Base-by-base conservation (phyloP, 2,888 invertebrate genomes). In the Galerucella pusilla region DNA sequence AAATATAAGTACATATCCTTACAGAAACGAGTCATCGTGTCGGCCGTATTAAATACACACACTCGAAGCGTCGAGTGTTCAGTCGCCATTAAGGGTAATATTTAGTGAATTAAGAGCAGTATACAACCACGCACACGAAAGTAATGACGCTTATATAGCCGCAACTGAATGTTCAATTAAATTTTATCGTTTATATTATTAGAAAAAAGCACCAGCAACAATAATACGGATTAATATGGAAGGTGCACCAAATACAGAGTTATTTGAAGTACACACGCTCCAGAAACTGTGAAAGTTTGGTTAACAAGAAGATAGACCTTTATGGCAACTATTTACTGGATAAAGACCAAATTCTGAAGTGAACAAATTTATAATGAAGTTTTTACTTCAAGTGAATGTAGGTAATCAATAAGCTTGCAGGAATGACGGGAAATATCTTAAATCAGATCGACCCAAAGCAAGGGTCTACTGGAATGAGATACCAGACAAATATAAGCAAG, bases 41-140 rank as follows among this genome's bases (percentile, higher is more conserved):
- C 57, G 20, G 45, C 72, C 57, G 16, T 52, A 20, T 78, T 74
- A 73, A 73, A 75, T 73, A 79, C 77, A 73, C 76, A 76, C 73
- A 79, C 77, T 75, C 73, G 68, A 68, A 73, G 69, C 75, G 77
- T 71, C 63, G 68, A 76, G 70, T 76, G 75, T n/a, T 61, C 67
- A 65, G 75, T 63, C 76, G 71, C 67, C 68, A 75, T 79, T 74
- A 78, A 77, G 78, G 71, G 77, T 73, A 76, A 77, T 79, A 77
- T 79, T 76, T 71, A 69, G 72, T 67, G 71, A 77, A 79, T 79
- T 77, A 79, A 72, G 76, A 72, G 75, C 75, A 73, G 52, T 49
- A 57, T 69, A 71, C 66, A 72, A 25, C 14, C 68, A 68, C 68
- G 68, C 68, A 68, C 59, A 70, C 49, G 61, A 61, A 63, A 61